These are phyloP conservation scores for Hypocryptadius cinnamomeus DNA, from an alignment of 2,113 vertebrate species.

Conservation along the genomic window DNA sequence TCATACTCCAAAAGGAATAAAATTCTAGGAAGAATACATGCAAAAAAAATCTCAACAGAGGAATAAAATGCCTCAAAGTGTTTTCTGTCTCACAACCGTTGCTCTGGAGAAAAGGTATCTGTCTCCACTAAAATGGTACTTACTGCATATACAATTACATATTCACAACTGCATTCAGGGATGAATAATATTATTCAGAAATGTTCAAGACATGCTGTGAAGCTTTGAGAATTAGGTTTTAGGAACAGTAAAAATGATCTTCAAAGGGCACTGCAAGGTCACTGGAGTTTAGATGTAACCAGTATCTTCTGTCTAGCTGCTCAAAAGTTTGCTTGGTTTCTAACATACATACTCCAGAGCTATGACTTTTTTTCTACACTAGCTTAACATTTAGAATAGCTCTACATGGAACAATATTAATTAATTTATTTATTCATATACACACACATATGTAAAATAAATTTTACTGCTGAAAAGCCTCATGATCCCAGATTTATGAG, in stretches of 20 bases:
- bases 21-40: background rate
- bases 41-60: background rate
- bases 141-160: background rate
- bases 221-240: background rate
- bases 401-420: background rate
- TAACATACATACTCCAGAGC: background rate
- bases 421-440: background rate
- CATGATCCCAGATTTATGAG: background rate
- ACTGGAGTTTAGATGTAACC: background rate
- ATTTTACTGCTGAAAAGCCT: background rate
- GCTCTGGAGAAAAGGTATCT: background rate
- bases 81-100: background rate
- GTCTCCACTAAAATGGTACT: background rate
- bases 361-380: background rate
- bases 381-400: background rate
- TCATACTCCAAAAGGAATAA: background rate
- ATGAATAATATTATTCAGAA: background rate
- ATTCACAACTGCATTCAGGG: background rate
- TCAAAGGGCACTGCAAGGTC: background rate
- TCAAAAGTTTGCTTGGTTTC: background rate
- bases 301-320: background rate
- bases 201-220: background rate
- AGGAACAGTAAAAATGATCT: background rate
- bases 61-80: background rate
- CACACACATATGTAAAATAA: background rate